These are phyloP conservation scores for Enhydra lutris DNA, from an alignment of 2,113 vertebrate species.

Conservation along the genomic window DNA sequence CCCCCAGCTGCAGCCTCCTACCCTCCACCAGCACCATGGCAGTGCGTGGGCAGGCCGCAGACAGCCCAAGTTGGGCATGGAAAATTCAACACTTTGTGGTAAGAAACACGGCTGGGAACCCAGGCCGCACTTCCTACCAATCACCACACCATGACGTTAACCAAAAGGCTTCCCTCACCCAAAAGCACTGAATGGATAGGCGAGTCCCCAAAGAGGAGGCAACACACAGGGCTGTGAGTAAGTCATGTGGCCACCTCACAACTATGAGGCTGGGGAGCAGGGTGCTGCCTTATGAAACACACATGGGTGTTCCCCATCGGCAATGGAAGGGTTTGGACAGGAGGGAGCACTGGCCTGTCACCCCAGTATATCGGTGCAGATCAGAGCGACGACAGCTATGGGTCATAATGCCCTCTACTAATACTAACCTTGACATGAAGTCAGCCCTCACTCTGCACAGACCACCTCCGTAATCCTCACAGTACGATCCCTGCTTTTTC, in stretches of 20 bases:
- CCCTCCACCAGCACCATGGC: background rate
- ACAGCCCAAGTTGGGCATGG: background rate
- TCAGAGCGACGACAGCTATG: background rate
- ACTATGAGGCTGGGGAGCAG: background rate
- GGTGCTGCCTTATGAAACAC: background rate
- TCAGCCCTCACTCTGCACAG: background rate
- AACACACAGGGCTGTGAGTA: background rate
- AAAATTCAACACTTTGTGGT: background rate
- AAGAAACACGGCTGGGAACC: background rate
- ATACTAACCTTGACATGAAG: background rate
- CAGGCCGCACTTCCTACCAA: background rate
- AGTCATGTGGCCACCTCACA: background rate
- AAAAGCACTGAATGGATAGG: background rate
- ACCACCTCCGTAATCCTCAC: background rate
- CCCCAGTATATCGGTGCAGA: background rate
- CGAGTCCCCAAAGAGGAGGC: background rate
- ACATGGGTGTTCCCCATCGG: background rate
- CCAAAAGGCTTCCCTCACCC: background rate
- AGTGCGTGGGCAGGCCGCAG: background rate
- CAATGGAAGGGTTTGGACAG: rapidly evolving
- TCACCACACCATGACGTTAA: background rate
- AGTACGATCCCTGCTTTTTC: background rate
- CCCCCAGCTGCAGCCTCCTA: background rate
- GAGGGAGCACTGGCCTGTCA: background rate
- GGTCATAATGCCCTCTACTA: background rate